phyloP scores from a whole-genome alignment of 2,888 invertebrate genomes.

The Acanthosepion esculentum region DNA sequence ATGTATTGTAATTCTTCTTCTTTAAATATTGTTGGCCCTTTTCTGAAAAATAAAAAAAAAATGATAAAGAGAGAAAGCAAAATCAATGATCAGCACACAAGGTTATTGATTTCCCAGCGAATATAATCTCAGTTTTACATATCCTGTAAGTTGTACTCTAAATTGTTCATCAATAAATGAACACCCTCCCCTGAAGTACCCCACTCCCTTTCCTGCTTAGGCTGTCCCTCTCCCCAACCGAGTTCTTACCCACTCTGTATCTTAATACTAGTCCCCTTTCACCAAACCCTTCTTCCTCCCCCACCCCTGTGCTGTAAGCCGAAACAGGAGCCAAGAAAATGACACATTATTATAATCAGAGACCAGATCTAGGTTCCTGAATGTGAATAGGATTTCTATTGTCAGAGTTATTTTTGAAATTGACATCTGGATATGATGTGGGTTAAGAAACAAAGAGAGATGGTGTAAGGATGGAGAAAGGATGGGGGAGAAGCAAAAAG shows the following conservation, averaged over 20 bases:
- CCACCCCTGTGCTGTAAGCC: neutral
- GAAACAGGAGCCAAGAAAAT: constrained; percentile 23
- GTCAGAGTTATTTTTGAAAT: constrained; percentile 33
- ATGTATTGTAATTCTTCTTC: neutral
- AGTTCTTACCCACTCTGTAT: neutral
- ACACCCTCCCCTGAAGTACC: neutral
- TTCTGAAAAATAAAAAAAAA: neutral
- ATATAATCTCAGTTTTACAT: constrained; percentile 33
- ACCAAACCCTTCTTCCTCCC: neutral
- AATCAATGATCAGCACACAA: constrained; percentile 15
- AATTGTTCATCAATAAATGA: constrained; percentile 22
- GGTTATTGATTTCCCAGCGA: constrained; percentile 6
- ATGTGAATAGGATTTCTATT: constrained; percentile 33
- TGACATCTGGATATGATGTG: constrained; percentile 33
- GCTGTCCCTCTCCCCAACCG: neutral
- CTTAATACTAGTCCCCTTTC: neutral
- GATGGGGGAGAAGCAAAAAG: neutral
- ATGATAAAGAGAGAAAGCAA: neutral
- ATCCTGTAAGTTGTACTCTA: constrained; percentile 33
- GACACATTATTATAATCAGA: constrained; percentile 33
- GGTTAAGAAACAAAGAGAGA: neutral
- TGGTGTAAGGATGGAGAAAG: neutral
- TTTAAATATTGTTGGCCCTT: constrained; percentile 33
- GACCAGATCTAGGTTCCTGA: constrained; percentile 33
- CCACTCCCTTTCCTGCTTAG: neutral